Conservation (phyloP, 2,888 invertebrate species). For the Melipona beecheii region DNA sequence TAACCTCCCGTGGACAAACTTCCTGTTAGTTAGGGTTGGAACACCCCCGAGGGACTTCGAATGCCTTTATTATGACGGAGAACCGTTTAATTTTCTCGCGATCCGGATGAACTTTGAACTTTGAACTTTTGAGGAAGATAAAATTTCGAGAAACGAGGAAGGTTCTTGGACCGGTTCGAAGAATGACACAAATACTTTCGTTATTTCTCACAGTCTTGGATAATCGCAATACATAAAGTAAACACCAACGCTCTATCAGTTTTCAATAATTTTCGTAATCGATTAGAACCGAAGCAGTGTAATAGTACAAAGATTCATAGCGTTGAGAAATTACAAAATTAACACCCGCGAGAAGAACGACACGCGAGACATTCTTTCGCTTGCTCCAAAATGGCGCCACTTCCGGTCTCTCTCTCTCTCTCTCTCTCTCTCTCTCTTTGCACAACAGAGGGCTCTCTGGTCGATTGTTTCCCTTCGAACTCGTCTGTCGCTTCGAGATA, state of each 20-base stretch:
- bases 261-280: too few species aligned
- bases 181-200: too few species aligned
- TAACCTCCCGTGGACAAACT: background rate
- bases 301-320: background rate
- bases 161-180: too few species aligned
- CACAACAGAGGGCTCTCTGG: too few species aligned
- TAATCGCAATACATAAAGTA: too few species aligned
- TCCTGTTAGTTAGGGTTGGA: background rate
- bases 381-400: background rate
- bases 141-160: too few species aligned
- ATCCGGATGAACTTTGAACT: too few species aligned
- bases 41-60: background rate
- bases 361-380: background rate
- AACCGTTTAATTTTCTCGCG: conserved; percentile 1
- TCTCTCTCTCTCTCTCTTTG: background rate
- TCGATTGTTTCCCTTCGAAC: conserved; percentile 40
- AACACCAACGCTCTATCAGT: too few species aligned
- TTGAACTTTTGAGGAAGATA: too few species aligned
- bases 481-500: conserved; percentile 41
- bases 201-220: too few species aligned
- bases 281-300: background rate
- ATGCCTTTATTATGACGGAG: background rate
- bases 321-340: background rate
- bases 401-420: background rate
- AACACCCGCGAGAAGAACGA: too few species aligned